A percentile compares a stretch with the other conserved stretches of the same genome.
These are phyloP conservation scores for Lordiphosa collinella DNA, from an alignment of 1,140 invertebrate genomes.

Conservation along the genomic window DNA sequence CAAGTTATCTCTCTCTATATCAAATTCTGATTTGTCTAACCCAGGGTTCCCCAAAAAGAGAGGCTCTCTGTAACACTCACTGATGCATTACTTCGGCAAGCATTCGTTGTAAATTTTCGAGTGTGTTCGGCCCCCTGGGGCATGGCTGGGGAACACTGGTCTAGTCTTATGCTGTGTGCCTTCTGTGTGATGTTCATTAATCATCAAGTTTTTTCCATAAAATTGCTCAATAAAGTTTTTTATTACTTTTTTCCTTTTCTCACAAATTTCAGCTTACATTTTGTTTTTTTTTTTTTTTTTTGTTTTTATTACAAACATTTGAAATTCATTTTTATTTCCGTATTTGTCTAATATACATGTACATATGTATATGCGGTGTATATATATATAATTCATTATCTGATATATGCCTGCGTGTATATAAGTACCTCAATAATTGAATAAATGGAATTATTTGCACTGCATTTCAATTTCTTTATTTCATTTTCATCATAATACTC, in stretches of 20 bases:
- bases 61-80: too few species aligned
- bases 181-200: too few species aligned
- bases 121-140: too few species aligned
- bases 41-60: too few species aligned
- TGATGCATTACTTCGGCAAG: too few species aligned
- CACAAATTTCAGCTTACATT: conserved; percentile 42
- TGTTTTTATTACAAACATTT: conserved; percentile 53
- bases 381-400: conserved; percentile 43
- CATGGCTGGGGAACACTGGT: too few species aligned
- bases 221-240: conserved; percentile 61
- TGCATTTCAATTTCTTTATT: conserved; percentile 47
- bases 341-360: conserved; percentile 46
- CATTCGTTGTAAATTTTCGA: too few species aligned
- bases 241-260: conserved; percentile 57
- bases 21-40: too few species aligned
- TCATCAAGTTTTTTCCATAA: too few species aligned
- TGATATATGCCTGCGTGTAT: conserved; percentile 62
- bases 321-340: conserved; percentile 29
- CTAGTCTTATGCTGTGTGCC: too few species aligned
- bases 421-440: conserved; percentile 63
- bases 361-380: conserved; percentile 29
- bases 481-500: neutral
- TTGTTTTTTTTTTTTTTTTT: conserved; percentile 15
- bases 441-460: conserved; percentile 74
- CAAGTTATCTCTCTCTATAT: too few species aligned